A percentile compares a stretch with the other conserved stretches of the same genome.
phyloP scores from a whole-genome alignment of 2,888 invertebrate species.

The Nomada lathburiana region DNA sequence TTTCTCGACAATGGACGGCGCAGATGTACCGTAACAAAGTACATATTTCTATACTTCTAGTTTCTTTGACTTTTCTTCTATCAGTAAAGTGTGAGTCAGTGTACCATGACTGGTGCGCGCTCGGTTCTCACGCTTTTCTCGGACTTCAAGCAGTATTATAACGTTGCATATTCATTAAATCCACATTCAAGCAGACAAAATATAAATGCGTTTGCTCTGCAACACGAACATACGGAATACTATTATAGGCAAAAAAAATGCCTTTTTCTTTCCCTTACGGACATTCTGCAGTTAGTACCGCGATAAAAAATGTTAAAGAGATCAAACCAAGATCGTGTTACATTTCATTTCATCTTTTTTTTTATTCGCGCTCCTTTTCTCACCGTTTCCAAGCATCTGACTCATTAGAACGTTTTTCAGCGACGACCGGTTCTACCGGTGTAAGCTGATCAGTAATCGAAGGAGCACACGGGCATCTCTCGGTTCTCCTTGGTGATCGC shows the following conservation, averaged over 20 bases:
- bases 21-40: slow-evolving; percentile 19
- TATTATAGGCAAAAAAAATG: slow-evolving; percentile 4
- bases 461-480: slow-evolving; percentile 14
- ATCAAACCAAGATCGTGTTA: slow-evolving; percentile 23
- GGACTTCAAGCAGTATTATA: slow-evolving; percentile 4
- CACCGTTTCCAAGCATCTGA: slow-evolving; percentile 32
- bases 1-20: slow-evolving; percentile 12
- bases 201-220: not conserved
- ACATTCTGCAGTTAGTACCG: slow-evolving; percentile 11
- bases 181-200: not conserved
- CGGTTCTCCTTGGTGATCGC: slow-evolving; percentile 14
- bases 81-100: slow-evolving; percentile 62
- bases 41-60: not conserved
- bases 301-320: slow-evolving; percentile 12
- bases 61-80: slow-evolving; percentile 50
- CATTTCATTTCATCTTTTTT: slow-evolving; percentile 21
- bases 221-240: not conserved
- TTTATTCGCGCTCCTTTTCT: not conserved
- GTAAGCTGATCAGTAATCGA: slow-evolving; percentile 7
- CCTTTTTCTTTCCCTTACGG: not conserved
- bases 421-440: slow-evolving; percentile 39
- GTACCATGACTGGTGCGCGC: slow-evolving; percentile 58
- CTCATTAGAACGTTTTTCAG: slow-evolving; percentile 54
- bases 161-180: slow-evolving; percentile 41
- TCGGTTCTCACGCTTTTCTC: slow-evolving; percentile 68